Conservation (phyloP, 2,888 invertebrate genomes). For the Ennomos fuscantarius region DNA sequence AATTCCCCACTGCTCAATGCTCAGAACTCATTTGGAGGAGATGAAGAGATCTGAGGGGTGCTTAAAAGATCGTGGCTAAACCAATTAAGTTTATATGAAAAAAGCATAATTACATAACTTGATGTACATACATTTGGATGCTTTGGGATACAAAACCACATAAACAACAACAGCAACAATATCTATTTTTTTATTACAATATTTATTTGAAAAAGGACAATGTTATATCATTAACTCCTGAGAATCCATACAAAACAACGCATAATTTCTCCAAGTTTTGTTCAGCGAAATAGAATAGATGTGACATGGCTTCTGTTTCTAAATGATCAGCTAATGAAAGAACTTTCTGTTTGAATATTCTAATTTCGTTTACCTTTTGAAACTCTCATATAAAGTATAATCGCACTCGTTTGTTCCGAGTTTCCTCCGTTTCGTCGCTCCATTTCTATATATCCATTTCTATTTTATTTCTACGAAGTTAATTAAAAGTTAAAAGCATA, state of each 20-base stretch:
- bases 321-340: constrained; percentile 43
- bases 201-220: constrained; percentile 4
- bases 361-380: constrained; percentile 39
- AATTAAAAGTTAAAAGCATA: constrained; percentile 61
- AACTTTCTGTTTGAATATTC: constrained; percentile 42
- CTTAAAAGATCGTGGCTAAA: constrained; percentile 41
- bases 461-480: constrained; percentile 50
- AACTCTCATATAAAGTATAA: constrained; percentile 37
- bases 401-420: constrained; percentile 37
- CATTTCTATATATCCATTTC: constrained; percentile 31
- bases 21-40: constrained; percentile 60
- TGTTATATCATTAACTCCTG: constrained; percentile 5
- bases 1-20: constrained; percentile 62
- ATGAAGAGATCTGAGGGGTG: constrained; percentile 51
- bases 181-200: no score
- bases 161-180: no score
- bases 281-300: constrained; percentile 21
- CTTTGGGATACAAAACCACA: no score
- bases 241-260: constrained; percentile 1
- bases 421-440: constrained; percentile 22
- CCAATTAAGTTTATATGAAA: constrained; percentile 17
- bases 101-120: no score
- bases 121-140: no score
- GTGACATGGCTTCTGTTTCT: constrained; percentile 29
- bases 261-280: constrained; percentile 3